Evolutionary conservation across 2,113 vertebrate species (phyloP), one percentile per base, ranked within the genome.

Genomic region (Dolichallabes microphthalmus): DNA sequence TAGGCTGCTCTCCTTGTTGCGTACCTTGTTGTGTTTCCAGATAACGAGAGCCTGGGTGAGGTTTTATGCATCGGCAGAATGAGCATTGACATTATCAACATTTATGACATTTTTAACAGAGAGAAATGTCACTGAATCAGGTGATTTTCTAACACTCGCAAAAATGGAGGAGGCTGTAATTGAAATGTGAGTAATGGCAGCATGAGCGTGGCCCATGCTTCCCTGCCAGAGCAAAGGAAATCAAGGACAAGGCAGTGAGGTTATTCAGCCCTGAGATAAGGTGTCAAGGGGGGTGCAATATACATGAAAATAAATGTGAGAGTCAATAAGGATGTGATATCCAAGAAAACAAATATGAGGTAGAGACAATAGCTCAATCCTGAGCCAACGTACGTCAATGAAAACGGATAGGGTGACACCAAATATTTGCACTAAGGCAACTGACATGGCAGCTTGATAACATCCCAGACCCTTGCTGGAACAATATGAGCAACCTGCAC

Each of bases 261-360:
- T 88, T 82, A 85, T 86, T 86, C 85, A 64, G 71, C 61, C 79
- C 88, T 86, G 85, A 87, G 88, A 88, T 88, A 85, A 85, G 85
- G 80, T 85, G 85, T 86, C 88, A 84, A 71, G 45, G 79, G 22
- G 63, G 80, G 58, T 53, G 58, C 61, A n/a, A 27, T 81, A 52
- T 81, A 64, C 60, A 81, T 52, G 79, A 81, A 81, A 81, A 81
- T 81, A 64, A 81, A 81, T 81, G 35, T 14, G 60, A 64, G 39
- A 63, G 60, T 80, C 58, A 80, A 80, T 80, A 80, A 45, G 78
- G 85, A 84, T 71, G 83, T 53, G 35, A 86, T 88, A 84, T 84
- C 85, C 85, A 86, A 69, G 87, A 84, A 86, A 88, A 86, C 84
- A 88, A 86, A 88, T 80, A 45, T 53, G 61, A 86, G 84, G 80